These are phyloP conservation scores for Perizoma affinitatum DNA, from an alignment of 2,888 invertebrate genomes.

Conservation along the genomic window DNA sequence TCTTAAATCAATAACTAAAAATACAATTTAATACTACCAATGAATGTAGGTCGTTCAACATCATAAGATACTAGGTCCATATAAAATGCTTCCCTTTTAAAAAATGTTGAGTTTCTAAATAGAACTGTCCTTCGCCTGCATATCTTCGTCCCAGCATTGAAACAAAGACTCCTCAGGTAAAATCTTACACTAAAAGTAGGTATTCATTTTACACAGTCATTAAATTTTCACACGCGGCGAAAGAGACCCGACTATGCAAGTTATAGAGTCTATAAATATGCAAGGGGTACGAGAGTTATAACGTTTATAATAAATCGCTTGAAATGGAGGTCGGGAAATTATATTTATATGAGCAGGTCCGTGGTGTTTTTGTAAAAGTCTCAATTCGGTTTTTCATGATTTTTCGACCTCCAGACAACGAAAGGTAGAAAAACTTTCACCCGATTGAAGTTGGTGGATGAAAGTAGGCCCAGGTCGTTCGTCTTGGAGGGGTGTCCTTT, in stretches of 20 bases:
- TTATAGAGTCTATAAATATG: conserved; percentile 24
- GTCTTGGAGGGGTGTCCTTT: no score
- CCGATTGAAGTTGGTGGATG: no score
- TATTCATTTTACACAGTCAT: conserved; percentile 47
- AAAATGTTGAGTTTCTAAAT: conserved; percentile 16
- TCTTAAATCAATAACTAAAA: no score
- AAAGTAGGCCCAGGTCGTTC: no score
- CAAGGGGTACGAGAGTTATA: conserved; percentile 9
- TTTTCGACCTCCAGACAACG: no score
- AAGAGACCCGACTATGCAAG: conserved; percentile 37
- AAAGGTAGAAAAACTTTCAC: no score
- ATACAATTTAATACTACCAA: no score
- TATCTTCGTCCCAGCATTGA: conserved; percentile 17
- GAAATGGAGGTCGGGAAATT: conserved; percentile 8
- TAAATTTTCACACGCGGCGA: conserved; percentile 55
- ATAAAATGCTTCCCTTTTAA: neutral
- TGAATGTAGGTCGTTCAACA: no score
- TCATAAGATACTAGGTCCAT: no score
- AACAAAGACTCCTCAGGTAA: conserved; percentile 14
- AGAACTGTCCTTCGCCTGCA: conserved; percentile 18
- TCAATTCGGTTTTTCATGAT: no score
- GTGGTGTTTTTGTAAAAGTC: neutral
- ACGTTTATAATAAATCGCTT: conserved; percentile 10
- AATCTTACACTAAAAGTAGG: conserved; percentile 6
- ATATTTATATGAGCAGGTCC: neutral